Evolutionary conservation across 2,888 invertebrate genomes (phyloP).

Genomic region (Melieria picta): DNA sequence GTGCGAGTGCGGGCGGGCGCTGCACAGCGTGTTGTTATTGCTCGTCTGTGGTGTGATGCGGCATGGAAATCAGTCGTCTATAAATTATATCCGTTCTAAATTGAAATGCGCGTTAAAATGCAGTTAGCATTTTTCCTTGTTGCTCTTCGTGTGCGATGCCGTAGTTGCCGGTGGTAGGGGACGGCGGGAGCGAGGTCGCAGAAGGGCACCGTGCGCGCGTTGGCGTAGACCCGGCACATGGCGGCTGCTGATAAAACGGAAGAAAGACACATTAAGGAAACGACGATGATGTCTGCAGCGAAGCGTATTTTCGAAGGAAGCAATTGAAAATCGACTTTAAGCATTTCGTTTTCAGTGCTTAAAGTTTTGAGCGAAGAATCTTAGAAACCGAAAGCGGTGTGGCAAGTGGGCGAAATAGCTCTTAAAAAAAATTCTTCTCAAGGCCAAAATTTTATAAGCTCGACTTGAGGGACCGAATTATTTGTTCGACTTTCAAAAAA

Average conservation of each 20-base stretch:
- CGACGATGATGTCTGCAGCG: slow-evolving; percentile 34
- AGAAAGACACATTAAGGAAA: slow-evolving; percentile 44
- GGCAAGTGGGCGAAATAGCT: no score
- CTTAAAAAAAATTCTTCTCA: no score
- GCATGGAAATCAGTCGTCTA: slow-evolving; percentile 60
- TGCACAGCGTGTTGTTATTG: slow-evolving; percentile 2
- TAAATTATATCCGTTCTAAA: slow-evolving; percentile 65
- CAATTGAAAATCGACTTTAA: no score
- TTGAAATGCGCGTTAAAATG: slow-evolving; percentile 65
- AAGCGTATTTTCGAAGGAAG: slow-evolving; percentile 9
- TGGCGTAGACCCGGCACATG: neutral
- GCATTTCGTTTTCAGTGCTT: no score
- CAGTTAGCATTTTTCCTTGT: slow-evolving; percentile 61
- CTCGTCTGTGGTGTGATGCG: slow-evolving; percentile 19
- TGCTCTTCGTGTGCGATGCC: neutral
- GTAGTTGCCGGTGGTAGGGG: neutral
- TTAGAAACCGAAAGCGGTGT: no score
- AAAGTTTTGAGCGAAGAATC: no score
- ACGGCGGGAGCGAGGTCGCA: neutral
- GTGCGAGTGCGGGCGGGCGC: neutral
- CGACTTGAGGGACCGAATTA: no score
- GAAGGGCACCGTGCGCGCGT: neutral
- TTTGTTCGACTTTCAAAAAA: no score
- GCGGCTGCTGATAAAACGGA: slow-evolving; percentile 38
- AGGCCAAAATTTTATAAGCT: no score